Percentiles rank a stretch among this genome's conserved stretches.
phyloP scores from a whole-genome alignment of 1,140 invertebrate genomes.

The Melipona quadrifasciata region DNA sequence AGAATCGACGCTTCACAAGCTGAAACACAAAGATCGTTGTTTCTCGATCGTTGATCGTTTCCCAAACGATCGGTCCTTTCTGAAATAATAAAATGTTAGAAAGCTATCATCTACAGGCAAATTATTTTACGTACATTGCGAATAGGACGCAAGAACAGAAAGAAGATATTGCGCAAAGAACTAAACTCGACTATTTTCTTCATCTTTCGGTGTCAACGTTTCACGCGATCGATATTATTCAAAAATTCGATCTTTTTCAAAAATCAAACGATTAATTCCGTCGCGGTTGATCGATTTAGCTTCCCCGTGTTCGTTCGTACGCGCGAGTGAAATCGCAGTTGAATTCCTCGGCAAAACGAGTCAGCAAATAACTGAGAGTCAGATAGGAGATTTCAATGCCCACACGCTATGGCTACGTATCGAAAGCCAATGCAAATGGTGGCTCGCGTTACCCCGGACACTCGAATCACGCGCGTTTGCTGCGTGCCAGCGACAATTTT shows the following conservation, averaged over 20 bases:
- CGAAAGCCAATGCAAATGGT: constrained; percentile 60
- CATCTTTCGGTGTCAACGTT: too few relatives aligned
- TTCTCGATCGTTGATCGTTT: background rate
- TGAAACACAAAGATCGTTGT: background rate
- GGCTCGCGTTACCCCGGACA: background rate
- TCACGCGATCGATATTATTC: background rate
- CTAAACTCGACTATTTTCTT: too few relatives aligned
- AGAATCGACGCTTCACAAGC: background rate
- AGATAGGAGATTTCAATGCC: constrained; percentile 76
- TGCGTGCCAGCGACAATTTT: background rate
- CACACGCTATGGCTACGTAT: constrained; percentile 62
- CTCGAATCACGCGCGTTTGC: background rate
- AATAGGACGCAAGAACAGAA: background rate
- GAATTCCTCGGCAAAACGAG: background rate
- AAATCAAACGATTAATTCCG: background rate
- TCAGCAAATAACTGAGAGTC: constrained; percentile 38
- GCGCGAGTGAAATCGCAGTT: background rate
- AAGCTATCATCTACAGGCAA: too few relatives aligned
- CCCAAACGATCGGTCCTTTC: too few relatives aligned
- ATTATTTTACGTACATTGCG: background rate
- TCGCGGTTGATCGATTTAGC: background rate
- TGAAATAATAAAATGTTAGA: background rate
- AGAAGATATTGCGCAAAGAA: background rate
- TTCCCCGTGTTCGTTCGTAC: background rate
- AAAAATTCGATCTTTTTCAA: background rate